A percentile compares a stretch with the other conserved stretches of the same genome.
Conservation (phyloP, 2,113 vertebrate genomes). For the Smithornis capensis region DNA sequence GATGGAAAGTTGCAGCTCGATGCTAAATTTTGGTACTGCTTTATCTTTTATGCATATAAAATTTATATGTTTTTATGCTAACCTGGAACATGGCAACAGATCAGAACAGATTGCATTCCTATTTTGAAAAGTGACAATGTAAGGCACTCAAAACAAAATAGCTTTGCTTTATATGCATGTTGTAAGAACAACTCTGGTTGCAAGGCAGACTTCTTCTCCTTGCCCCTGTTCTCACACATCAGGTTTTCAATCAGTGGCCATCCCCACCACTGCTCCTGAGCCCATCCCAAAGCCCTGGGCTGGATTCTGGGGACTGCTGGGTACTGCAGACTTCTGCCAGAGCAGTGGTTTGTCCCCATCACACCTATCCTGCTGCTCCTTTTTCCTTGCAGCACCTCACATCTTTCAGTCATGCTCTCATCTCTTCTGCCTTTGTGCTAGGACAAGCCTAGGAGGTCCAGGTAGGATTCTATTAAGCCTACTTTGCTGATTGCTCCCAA, state of each 20-base stretch:
- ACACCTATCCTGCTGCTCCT: not conserved
- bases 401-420: not conserved
- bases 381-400: not conserved
- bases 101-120: not conserved
- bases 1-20: not conserved
- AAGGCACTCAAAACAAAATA: not conserved
- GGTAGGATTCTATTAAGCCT: not conserved
- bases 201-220: not conserved
- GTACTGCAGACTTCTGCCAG: rapidly evolving
- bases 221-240: not conserved
- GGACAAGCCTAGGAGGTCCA: not conserved
- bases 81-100: not conserved
- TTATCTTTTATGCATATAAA: not conserved
- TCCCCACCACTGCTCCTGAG: not conserved
- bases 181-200: not conserved
- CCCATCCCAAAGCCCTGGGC: not conserved
- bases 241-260: not conserved
- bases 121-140: not conserved
- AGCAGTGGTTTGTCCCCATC: rapidly evolving
- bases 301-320: not conserved
- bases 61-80: not conserved
- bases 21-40: not conserved
- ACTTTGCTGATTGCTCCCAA: not conserved
- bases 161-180: not conserved
- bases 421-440: not conserved